Conservation (phyloP, 2,113 vertebrate species). For the Dicrurus megarhynchus region DNA sequence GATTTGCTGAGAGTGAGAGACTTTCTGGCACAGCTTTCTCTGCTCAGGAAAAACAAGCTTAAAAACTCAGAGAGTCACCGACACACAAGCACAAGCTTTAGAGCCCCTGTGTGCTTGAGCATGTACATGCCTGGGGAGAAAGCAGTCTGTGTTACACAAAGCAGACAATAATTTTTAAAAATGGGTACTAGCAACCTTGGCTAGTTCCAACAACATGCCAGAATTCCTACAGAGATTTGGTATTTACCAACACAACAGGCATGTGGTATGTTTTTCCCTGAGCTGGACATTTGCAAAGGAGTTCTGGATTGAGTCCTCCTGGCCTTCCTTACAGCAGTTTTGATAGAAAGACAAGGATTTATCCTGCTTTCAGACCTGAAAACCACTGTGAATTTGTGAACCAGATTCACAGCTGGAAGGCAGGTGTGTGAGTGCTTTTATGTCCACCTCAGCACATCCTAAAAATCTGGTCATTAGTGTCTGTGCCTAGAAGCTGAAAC, state of each 20-base stretch:
- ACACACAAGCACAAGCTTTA: not conserved
- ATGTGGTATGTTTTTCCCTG: not conserved
- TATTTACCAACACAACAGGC: not conserved
- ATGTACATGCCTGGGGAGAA: fast-evolving
- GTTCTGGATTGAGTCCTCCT: not conserved
- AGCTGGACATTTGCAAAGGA: not conserved
- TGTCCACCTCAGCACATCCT: not conserved
- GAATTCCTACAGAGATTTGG: not conserved
- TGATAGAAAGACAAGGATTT: not conserved
- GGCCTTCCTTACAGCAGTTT: not conserved
- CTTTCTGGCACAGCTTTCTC: constrained; percentile 47
- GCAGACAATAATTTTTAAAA: not conserved
- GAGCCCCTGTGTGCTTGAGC: not conserved
- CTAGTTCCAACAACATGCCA: not conserved
- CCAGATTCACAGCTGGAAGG: not conserved
- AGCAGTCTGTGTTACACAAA: not conserved
- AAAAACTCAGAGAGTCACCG: not conserved
- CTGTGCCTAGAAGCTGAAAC: not conserved
- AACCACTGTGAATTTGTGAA: not conserved
- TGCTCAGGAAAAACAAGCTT: constrained; percentile 41
- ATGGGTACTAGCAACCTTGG: not conserved
- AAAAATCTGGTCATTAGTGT: not conserved
- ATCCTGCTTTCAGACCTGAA: not conserved
- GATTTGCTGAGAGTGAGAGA: constrained; percentile 69
- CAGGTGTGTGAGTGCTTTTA: not conserved